Base-by-base conservation (phyloP, 2,888 invertebrate genomes). In the Drosophila emarginata region DNA sequence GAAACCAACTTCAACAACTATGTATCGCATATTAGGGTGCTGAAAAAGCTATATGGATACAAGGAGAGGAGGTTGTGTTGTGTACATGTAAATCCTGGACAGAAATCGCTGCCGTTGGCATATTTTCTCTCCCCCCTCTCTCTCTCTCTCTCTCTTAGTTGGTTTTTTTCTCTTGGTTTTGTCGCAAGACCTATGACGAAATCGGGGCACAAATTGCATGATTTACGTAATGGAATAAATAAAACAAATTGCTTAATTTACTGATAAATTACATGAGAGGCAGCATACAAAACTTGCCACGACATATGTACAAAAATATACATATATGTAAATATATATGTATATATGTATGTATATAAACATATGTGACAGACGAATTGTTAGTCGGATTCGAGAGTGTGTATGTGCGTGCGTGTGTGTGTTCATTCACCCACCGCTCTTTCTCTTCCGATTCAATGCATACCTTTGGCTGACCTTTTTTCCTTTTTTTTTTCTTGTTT, bases 201-300 rank as follows among this genome's bases (percentile, higher is more conserved):
- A 84, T 84, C 87, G 78, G 78, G 85, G 82, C 82, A 77, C 89
- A 85, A 89, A 84, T 80, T 86, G 79, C 87, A 81, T 87, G 89
- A 89, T 90, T 89, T 88, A 88, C 86, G 81, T 88, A 89, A 89
- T 88, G 89, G 89, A 89, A 90, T 87, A 90, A 89, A 88, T 87
- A 87, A 90, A 89, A 90, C 89, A 90, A 89, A 89, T 89, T 89
- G 89, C 89, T 90, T 90, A 89, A 89, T 90, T 89, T 90, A 89
- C 89, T 90, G 88, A 90, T 88, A 89, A 90, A 89, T 90, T 89
- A 81, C 83, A 79, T 77, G 77, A 60, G 72, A 68, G 73, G 61
- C 51, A 72, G 66, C 71, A 66, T 73, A 71, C 71, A 67, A 66
- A 73, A 36, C 67, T 71, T 66, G 60, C 52, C 59, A 50, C 66